Evolutionary conservation across 1,140 invertebrate species (phyloP).

Genomic region (Drosophila sturtevanti): DNA sequence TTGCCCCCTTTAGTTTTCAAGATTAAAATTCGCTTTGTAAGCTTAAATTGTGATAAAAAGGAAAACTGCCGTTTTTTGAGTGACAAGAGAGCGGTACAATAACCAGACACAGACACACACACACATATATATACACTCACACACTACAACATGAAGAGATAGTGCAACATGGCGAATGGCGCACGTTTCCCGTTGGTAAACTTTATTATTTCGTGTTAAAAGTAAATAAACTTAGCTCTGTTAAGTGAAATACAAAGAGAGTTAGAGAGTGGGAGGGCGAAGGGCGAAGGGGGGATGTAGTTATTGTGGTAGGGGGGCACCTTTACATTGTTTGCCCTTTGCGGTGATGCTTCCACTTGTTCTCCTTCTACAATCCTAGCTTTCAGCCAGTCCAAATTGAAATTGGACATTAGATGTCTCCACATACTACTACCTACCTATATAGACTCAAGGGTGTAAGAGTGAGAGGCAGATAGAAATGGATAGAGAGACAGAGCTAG

Average conservation of each 20-base stretch:
- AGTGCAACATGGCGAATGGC: conserved; percentile 58
- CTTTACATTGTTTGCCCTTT: conserved; percentile 65
- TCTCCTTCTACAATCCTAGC: conserved; percentile 15
- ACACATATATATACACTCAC: conserved; percentile 12
- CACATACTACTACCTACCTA: conserved; percentile 42
- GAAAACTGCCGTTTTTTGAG: conserved; percentile 31
- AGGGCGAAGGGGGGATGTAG: too few relatives aligned
- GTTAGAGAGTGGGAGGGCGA: background rate
- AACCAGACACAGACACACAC: conserved; percentile 9
- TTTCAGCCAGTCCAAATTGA: conserved; percentile 73
- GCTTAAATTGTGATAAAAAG: conserved; percentile 34
- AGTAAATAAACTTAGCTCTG: conserved; percentile 75
- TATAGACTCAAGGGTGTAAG: background rate
- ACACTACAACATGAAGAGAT: conserved; percentile 18
- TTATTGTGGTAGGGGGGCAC: conserved; percentile 9
- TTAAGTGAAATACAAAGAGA: conserved; percentile 45
- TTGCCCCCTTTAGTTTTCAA: background rate
- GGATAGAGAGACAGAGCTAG: conserved; percentile 2
- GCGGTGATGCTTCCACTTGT: conserved; percentile 35
- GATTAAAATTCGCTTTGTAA: conserved; percentile 45
- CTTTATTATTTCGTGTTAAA: conserved; percentile 80
- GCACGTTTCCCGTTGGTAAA: conserved; percentile 77
- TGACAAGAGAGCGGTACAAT: conserved; percentile 32
- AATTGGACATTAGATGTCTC: conserved; percentile 75
- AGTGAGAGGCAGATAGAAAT: conserved; percentile 22